Conservation (phyloP, 1,140 invertebrate species). For the Helicorthomorpha holstii region DNA sequence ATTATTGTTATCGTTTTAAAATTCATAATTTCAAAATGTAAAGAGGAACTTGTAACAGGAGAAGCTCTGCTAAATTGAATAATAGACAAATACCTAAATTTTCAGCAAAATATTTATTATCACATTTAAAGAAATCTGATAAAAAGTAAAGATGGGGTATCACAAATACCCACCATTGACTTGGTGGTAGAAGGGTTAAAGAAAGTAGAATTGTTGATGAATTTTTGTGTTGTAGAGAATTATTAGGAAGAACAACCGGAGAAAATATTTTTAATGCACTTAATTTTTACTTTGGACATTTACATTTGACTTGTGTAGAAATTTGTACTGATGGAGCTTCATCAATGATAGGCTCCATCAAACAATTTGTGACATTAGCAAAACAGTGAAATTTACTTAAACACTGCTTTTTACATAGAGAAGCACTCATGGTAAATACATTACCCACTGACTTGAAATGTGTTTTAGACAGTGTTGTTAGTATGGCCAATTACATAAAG, state of each 20-base stretch:
- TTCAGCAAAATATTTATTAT: too few relatives aligned
- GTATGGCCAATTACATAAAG: slow-evolving; percentile 5
- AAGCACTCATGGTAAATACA: slow-evolving; percentile 4
- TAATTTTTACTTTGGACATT: not conserved
- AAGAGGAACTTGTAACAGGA: too few relatives aligned
- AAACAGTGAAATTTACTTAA: not conserved
- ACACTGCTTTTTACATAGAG: slow-evolving; percentile 8
- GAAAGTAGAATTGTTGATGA: slow-evolving; percentile 10
- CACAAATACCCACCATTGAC: too few relatives aligned
- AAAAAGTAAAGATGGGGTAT: too few relatives aligned
- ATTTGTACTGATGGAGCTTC: not conserved
- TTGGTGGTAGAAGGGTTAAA: too few relatives aligned
- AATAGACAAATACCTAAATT: too few relatives aligned
- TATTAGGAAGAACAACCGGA: not conserved
- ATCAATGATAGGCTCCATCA: not conserved
- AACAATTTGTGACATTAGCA: not conserved
- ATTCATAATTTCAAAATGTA: too few relatives aligned
- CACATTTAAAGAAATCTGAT: too few relatives aligned
- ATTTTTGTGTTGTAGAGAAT: slow-evolving; percentile 7
- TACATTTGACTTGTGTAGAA: slow-evolving; percentile 2
- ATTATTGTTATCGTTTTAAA: too few relatives aligned
- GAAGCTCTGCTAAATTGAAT: too few relatives aligned
- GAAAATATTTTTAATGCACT: not conserved
- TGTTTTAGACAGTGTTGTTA: not conserved
- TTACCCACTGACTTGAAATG: slow-evolving; percentile 1